Evolutionary conservation across 2,888 invertebrate genomes (phyloP).

Genomic region (Drosophila cracens): DNA sequence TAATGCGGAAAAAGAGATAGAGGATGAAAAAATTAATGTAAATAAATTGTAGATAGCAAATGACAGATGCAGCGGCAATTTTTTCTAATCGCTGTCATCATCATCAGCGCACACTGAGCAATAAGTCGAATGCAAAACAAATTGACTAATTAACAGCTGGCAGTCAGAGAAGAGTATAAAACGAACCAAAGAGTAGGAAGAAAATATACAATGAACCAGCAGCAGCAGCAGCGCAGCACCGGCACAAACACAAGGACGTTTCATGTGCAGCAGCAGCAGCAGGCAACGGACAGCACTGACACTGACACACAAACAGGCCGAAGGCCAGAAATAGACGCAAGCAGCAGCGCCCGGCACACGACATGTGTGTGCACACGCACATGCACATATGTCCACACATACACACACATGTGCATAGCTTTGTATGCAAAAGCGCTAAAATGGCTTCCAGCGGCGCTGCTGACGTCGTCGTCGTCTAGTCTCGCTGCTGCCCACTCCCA

Average conservation of each 20-base stretch:
- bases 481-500: slow-evolving; percentile 61
- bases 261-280: slow-evolving; percentile 34
- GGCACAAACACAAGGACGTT: slow-evolving; percentile 68
- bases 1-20: slow-evolving; percentile 1
- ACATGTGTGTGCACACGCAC: slow-evolving; percentile 19
- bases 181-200: slow-evolving; percentile 30
- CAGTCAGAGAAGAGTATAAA: slow-evolving; percentile 6
- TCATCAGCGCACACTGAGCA: neutral
- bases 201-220: slow-evolving; percentile 47
- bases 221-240: slow-evolving; percentile 20
- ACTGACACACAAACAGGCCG: slow-evolving; percentile 66
- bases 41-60: slow-evolving; percentile 15
- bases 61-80: slow-evolving; percentile 7
- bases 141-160: slow-evolving; percentile 57
- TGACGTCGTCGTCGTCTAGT: slow-evolving; percentile 43
- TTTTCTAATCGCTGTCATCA: slow-evolving; percentile 26
- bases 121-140: slow-evolving; percentile 39
- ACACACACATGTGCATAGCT: slow-evolving; percentile 3
- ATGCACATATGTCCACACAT: slow-evolving; percentile 5
- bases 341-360: slow-evolving; percentile 38
- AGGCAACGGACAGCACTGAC: slow-evolving; percentile 47
- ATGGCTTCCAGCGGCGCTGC: slow-evolving; percentile 62
- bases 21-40: neutral
- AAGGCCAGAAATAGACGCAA: slow-evolving; percentile 61
- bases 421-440: slow-evolving; percentile 53